phyloP scores from a whole-genome alignment of 2,888 invertebrate genomes.

The Incurvaria masculella region DNA sequence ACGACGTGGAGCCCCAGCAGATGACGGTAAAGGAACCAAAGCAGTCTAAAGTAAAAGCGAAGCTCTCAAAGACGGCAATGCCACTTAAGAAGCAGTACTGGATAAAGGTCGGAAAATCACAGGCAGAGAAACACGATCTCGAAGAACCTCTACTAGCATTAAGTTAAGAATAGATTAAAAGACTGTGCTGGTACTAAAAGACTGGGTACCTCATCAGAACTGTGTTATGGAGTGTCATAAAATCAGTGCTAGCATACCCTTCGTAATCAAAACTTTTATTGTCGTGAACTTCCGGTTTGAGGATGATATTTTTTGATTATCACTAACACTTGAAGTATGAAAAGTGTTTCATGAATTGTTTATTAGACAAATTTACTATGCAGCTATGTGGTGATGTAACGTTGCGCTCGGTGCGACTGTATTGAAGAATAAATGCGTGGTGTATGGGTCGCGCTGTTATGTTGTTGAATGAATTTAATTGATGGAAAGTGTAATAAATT shows the following conservation, averaged over 20 bases:
- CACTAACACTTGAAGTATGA: too few species aligned
- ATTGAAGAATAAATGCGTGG: not conserved
- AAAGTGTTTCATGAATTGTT: not conserved
- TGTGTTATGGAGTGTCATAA: too few species aligned
- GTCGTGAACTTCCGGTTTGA: too few species aligned
- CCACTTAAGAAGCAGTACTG: constrained; percentile 43
- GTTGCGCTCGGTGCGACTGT: not conserved
- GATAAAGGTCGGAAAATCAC: constrained; percentile 42
- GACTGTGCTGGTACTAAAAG: constrained; percentile 1
- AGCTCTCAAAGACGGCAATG: constrained; percentile 55
- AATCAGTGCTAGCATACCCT: too few species aligned
- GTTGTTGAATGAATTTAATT: not conserved
- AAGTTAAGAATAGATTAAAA: constrained; percentile 46
- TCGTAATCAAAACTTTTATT: too few species aligned
- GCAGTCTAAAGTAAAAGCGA: constrained; percentile 62
- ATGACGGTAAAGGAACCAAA: constrained; percentile 38
- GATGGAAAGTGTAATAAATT: not conserved
- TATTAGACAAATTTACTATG: not conserved
- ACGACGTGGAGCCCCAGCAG: constrained; percentile 33
- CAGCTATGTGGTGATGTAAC: not conserved
- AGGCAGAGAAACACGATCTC: constrained; percentile 46
- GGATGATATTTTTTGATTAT: too few species aligned
- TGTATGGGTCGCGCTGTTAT: not conserved
- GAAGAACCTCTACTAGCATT: constrained; percentile 65
- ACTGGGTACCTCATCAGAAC: not conserved